Conservation (phyloP, 2,113 vertebrate species). For the Melierax canorus region DNA sequence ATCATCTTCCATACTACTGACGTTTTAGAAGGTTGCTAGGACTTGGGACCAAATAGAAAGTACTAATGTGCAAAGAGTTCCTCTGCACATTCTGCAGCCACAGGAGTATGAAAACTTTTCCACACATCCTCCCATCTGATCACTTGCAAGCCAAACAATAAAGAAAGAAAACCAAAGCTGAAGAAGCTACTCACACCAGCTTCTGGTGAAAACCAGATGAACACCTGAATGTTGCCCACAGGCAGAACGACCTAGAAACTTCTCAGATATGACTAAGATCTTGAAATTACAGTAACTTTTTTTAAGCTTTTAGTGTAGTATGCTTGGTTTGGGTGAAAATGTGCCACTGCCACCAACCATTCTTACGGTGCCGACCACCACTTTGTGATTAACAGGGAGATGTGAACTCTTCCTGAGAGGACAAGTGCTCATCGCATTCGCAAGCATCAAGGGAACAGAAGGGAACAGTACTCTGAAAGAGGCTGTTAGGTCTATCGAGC, state of each 20-base stretch:
- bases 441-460: background rate
- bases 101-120: background rate
- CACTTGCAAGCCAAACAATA: background rate
- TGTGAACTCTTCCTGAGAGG: background rate
- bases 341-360: background rate
- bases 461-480: background rate
- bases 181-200: background rate
- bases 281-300: background rate
- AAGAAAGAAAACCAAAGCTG: background rate
- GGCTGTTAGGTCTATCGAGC: accelerated
- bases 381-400: background rate
- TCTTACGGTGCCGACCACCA: background rate
- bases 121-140: background rate
- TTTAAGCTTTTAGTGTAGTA: background rate
- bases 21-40: background rate
- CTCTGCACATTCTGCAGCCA: background rate
- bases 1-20: background rate
- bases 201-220: background rate
- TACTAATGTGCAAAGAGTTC: accelerated
- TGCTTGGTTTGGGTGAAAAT: background rate
- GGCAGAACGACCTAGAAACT: background rate
- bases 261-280: background rate
- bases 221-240: background rate
- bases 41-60: background rate
- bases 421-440: background rate